These are phyloP conservation scores for Agonopterix subpropinquella DNA, from an alignment of 2,888 invertebrate species.

Conservation along the genomic window DNA sequence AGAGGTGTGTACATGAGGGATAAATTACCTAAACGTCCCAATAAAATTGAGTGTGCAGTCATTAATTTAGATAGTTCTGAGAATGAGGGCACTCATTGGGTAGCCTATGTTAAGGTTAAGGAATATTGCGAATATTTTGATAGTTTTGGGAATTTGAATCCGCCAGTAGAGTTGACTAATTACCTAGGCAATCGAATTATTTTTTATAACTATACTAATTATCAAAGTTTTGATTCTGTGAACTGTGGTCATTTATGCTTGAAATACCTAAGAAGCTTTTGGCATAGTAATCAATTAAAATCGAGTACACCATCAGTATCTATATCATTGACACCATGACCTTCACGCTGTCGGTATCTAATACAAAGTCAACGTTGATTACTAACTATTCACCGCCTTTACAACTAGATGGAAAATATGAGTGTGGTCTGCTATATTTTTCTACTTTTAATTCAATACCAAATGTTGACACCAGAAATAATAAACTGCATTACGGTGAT, in stretches of 20 bases:
- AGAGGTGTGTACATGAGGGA: slow-evolving; percentile 13
- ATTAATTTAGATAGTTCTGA: slow-evolving; percentile 23
- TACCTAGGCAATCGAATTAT: slow-evolving; percentile 16
- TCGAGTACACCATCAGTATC: not conserved
- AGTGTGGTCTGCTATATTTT: slow-evolving; percentile 4
- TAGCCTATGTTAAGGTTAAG: slow-evolving; percentile 29
- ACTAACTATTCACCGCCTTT: slow-evolving; percentile 1
- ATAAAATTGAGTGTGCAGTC: slow-evolving; percentile 15
- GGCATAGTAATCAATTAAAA: not conserved
- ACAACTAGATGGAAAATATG: slow-evolving; percentile 4
- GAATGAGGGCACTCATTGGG: slow-evolving; percentile 33
- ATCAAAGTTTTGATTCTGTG: not conserved
- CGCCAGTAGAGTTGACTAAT: slow-evolving; percentile 20
- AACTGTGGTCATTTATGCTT: slow-evolving; percentile 8
- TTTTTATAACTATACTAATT: slow-evolving; percentile 1
- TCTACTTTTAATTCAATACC: slow-evolving; percentile 1
- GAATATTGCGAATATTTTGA: slow-evolving; percentile 33
- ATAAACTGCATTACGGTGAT: not conserved
- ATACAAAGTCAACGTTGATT: not conserved
- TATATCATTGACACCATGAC: not conserved
- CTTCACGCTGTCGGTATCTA: slow-evolving; percentile 1
- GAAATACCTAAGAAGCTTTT: not conserved
- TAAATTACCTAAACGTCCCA: slow-evolving; percentile 15
- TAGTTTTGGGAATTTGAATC: slow-evolving; percentile 34
- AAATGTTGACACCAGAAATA: not conserved